Conservation (phyloP, 2,113 vertebrate species). For the Malurus cyaneus region DNA sequence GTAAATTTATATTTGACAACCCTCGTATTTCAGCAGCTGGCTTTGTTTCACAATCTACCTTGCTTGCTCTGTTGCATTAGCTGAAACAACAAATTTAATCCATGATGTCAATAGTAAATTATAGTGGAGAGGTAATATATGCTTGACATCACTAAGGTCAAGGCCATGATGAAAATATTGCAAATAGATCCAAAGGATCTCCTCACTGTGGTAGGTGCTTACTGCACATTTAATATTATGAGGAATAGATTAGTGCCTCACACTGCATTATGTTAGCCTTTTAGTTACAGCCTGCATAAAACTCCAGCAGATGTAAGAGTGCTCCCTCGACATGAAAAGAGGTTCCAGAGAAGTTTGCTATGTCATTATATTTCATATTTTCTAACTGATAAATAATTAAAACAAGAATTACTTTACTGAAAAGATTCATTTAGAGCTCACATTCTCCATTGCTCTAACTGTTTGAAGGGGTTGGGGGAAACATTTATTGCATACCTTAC, state of each 20-base stretch:
- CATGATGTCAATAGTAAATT: constrained; percentile 83
- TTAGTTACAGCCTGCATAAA: constrained; percentile 47
- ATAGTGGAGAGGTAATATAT: constrained; percentile 75
- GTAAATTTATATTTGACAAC: constrained; percentile 86
- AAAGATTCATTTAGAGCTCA: constrained; percentile 75
- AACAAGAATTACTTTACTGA: constrained; percentile 80
- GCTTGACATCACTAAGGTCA: constrained; percentile 77
- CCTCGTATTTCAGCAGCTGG: constrained; percentile 81
- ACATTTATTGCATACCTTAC: constrained; percentile 73
- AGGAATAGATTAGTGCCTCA: constrained; percentile 67
- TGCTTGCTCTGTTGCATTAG: constrained; percentile 81
- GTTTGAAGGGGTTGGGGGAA: constrained; percentile 68
- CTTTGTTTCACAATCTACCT: constrained; percentile 79
- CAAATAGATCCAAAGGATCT: constrained; percentile 68
- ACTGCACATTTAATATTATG: constrained; percentile 57
- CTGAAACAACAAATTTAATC: constrained; percentile 85
- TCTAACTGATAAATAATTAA: constrained; percentile 83
- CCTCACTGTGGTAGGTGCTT: constrained; percentile 25
- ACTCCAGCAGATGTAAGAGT: constrained; percentile 53
- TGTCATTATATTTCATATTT: constrained; percentile 80
- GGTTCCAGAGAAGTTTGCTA: constrained; percentile 69
- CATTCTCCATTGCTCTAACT: constrained; percentile 75
- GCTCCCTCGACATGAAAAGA: constrained; percentile 34
- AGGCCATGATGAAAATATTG: constrained; percentile 68
- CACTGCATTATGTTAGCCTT: constrained; percentile 50